A percentile compares a stretch with the other conserved stretches of the same genome.
Conservation (phyloP, 2,797 vertebrate genomes). For the Pelobates cultripes region DNA sequence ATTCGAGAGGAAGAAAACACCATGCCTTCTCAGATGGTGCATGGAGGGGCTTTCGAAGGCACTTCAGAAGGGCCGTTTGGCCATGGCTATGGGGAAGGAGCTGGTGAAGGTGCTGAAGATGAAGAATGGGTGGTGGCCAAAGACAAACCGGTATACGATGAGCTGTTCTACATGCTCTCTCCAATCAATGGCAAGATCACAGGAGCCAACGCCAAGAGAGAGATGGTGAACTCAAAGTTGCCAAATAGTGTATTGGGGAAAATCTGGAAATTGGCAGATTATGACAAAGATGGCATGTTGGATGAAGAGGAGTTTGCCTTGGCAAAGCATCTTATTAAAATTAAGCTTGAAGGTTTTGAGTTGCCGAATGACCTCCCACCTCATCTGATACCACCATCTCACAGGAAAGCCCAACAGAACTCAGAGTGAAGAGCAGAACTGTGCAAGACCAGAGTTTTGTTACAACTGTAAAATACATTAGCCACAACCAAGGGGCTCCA, state of each 20-base stretch:
- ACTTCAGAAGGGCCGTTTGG: constrained; percentile 91
- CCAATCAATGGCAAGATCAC: constrained; percentile 95
- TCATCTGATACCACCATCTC: constrained; percentile 90
- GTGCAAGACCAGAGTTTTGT: background rate
- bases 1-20: constrained; percentile 90
- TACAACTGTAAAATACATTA: background rate
- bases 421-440: constrained; percentile 62
- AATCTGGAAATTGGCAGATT: constrained; percentile 97
- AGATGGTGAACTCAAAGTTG: constrained; percentile 95
- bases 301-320: constrained; percentile 96
- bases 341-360: constrained; percentile 94
- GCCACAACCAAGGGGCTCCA: too few relatives aligned
- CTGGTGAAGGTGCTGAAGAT: constrained; percentile 87
- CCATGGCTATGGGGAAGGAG: constrained; percentile 92
- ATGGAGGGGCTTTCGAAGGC: constrained; percentile 91
- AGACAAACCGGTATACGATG: constrained; percentile 94
- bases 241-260: constrained; percentile 95
- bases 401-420: constrained; percentile 79
- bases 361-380: constrained; percentile 82
- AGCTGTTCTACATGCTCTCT: constrained; percentile 95
- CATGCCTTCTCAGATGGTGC: constrained; percentile 82
- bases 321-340: constrained; percentile 94
- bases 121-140: constrained; percentile 95
- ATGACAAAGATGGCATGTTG: constrained; percentile 92
- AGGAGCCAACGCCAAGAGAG: constrained; percentile 92